phyloP scores from a whole-genome alignment of 2,113 vertebrate genomes.

The Toxotes jaculatrix region DNA sequence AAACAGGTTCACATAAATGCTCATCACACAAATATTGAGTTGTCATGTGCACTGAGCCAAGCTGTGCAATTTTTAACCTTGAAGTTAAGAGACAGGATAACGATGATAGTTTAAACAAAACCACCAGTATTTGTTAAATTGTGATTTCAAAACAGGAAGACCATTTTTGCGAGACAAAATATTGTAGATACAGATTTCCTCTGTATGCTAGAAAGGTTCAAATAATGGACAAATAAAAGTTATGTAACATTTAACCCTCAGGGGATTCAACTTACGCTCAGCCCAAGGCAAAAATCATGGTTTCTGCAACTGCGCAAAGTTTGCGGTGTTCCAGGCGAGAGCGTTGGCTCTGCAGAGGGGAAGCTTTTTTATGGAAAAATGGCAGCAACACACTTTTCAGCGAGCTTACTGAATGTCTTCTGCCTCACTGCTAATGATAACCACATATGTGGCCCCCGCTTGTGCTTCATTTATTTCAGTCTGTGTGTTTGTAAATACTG shows the following conservation, averaged over 20 bases:
- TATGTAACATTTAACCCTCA: constrained; percentile 9
- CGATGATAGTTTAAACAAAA: not conserved
- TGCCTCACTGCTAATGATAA: constrained; percentile 52
- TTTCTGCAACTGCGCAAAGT: constrained; percentile 3
- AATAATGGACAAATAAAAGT: constrained; percentile 4
- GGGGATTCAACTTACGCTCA: not conserved
- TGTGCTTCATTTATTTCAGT: constrained; percentile 44
- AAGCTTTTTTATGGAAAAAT: not conserved
- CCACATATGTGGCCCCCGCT: constrained; percentile 51
- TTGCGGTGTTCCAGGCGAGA: not conserved
- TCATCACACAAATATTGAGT: too few relatives aligned
- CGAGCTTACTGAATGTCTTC: constrained; percentile 20
- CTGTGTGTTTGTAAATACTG: constrained; percentile 49
- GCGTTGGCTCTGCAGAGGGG: not conserved
- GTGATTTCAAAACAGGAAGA: not conserved
- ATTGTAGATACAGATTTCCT: not conserved
- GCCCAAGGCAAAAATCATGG: not conserved
- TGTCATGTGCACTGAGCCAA: too few relatives aligned
- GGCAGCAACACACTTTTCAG: too few relatives aligned
- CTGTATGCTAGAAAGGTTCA: not conserved
- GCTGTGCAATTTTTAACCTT: too few relatives aligned
- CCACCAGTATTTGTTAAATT: not conserved
- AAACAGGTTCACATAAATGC: too few relatives aligned
- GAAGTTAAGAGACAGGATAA: too few relatives aligned
- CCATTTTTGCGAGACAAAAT: not conserved